These are phyloP conservation scores for Cenopis cana DNA, from an alignment of 2,888 invertebrate genomes.

Conservation along the genomic window DNA sequence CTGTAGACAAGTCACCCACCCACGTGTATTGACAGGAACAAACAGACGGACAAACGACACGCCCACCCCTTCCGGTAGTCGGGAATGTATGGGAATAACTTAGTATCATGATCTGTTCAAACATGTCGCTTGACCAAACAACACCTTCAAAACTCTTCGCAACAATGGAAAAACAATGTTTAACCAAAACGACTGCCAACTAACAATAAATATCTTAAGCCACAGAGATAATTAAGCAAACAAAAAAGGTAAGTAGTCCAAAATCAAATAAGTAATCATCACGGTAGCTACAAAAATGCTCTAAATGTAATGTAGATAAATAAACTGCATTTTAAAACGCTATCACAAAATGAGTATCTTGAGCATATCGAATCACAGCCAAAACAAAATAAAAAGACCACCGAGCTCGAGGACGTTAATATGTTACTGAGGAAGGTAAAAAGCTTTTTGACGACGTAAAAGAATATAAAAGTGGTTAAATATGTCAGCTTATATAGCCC, in stretches of 20 bases:
- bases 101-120: conserved; percentile 16
- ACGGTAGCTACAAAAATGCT: background rate
- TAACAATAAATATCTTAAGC: background rate
- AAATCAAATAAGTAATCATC: background rate
- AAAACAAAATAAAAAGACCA: conserved; percentile 13
- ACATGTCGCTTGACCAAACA: conserved; percentile 11
- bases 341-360: conserved; percentile 1
- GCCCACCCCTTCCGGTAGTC: conserved; percentile 51
- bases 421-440: background rate
- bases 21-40: conserved; percentile 51
- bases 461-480: conserved; percentile 20
- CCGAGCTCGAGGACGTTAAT: conserved; percentile 15
- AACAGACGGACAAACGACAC: conserved; percentile 48
- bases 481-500: conserved; percentile 24
- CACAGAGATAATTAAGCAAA: background rate
- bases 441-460: conserved; percentile 23
- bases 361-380: background rate
- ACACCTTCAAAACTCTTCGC: background rate
- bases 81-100: conserved; percentile 35
- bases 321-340: conserved; percentile 6
- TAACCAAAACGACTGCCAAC: background rate
- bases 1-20: conserved; percentile 23
- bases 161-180: background rate
- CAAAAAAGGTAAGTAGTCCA: background rate
- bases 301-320: background rate